A percentile compares a stretch with the other conserved stretches of the same genome.
These are phyloP conservation scores for Manis pentadactyla DNA, from an alignment of 2,797 vertebrate species.

Conservation along the genomic window DNA sequence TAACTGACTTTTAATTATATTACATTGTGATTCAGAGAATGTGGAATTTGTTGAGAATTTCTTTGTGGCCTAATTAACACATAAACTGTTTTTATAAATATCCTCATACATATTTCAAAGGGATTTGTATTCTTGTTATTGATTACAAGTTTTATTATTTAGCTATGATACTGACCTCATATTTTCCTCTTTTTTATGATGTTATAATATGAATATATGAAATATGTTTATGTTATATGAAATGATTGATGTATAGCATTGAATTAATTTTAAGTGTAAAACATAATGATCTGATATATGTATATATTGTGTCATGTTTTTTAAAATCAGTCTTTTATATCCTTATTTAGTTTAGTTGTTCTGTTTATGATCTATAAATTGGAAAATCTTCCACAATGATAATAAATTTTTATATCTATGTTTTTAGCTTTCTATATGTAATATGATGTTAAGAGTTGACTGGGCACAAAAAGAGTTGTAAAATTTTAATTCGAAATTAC, in stretches of 20 bases:
- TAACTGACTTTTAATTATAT: background rate
- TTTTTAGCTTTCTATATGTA: background rate
- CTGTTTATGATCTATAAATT: background rate
- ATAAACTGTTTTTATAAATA: background rate
- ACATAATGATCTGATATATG: too few species aligned
- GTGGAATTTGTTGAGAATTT: background rate
- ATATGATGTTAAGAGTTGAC: background rate
- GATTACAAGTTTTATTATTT: background rate
- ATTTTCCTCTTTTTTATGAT: background rate
- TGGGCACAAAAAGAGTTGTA: background rate
- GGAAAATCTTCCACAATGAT: background rate
- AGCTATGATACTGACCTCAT: background rate
- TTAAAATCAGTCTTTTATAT: background rate
- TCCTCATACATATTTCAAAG: background rate
- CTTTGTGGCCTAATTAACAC: background rate
- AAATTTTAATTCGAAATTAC: background rate
- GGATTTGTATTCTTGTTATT: background rate
- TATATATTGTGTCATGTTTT: background rate
- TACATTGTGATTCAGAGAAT: background rate
- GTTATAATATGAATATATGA: too few species aligned
- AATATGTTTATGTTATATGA: background rate
- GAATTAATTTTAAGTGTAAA: background rate
- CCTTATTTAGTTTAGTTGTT: background rate
- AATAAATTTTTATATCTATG: background rate
- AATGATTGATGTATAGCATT: background rate